phyloP scores from a whole-genome alignment of 2,888 invertebrate species.

The Sphaeridia pumilis region DNA sequence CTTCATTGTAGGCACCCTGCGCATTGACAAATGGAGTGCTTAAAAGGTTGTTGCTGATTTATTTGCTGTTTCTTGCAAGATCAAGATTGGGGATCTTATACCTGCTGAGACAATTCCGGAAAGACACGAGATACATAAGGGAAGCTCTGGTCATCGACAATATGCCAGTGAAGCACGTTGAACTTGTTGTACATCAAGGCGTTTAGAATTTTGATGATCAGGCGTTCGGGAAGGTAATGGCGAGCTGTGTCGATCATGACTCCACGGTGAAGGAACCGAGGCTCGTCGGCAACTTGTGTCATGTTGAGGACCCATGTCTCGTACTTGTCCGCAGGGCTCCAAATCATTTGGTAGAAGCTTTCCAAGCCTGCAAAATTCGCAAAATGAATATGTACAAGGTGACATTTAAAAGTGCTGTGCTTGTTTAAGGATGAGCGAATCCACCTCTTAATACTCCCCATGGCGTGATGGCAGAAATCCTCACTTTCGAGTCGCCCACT shows the following conservation, averaged over 20 bases:
- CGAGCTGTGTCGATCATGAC: constrained; percentile 74
- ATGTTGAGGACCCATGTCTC: background rate
- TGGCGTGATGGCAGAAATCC: too few species aligned
- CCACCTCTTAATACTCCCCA: too few species aligned
- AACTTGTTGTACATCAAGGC: constrained; percentile 83
- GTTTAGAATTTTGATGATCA: constrained; percentile 57
- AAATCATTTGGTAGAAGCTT: constrained; percentile 9
- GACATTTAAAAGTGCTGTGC: too few species aligned
- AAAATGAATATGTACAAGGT: too few species aligned
- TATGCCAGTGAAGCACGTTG: constrained; percentile 92
- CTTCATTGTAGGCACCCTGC: constrained; percentile 14
- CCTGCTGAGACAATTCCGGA: constrained; percentile 50
- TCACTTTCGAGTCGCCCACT: too few species aligned
- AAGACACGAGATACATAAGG: constrained; percentile 68
- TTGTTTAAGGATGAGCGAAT: too few species aligned
- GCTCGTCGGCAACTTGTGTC: constrained; percentile 14
- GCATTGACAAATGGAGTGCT: too few species aligned
- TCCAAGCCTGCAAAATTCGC: constrained; percentile 5
- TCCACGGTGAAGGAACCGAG: constrained; percentile 20
- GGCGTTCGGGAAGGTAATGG: constrained; percentile 60
- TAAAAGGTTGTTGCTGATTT: too few species aligned
- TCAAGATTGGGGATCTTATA: too few species aligned
- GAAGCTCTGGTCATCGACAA: constrained; percentile 85
- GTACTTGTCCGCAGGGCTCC: background rate
- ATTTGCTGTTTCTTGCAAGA: too few species aligned